These are phyloP conservation scores for Conistra vaccinii DNA, from an alignment of 2,888 invertebrate species.

Conservation along the genomic window DNA sequence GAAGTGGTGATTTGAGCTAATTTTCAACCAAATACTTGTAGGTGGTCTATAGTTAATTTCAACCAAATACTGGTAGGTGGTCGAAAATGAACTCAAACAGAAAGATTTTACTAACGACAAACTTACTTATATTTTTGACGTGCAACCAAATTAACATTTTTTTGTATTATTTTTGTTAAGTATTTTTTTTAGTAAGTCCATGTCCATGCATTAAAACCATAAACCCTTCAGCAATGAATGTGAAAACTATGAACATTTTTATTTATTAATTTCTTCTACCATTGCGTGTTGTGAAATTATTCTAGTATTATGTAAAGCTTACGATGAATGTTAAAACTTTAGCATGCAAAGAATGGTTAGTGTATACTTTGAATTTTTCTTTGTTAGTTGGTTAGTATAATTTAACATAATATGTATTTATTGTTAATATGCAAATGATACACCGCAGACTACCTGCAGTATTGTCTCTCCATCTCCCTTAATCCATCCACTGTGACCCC, in stretches of 20 bases:
- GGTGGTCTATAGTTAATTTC: not conserved
- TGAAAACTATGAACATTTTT: not conserved
- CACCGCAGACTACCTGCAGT: no score
- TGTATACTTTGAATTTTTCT: constrained; percentile 15
- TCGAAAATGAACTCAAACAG: not conserved
- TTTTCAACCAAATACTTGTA: not conserved
- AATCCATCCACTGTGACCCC: no score
- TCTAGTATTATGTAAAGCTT: constrained; percentile 18
- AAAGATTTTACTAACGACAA: not conserved
- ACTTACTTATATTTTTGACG: no score
- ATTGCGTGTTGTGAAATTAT: constrained; percentile 51
- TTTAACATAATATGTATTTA: no score
- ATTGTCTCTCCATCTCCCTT: no score
- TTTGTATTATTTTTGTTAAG: not conserved
- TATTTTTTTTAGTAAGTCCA: not conserved
- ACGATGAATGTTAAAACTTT: not conserved
- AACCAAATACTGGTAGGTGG: no score
- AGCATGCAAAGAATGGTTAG: constrained; percentile 27
- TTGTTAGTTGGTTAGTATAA: not conserved
- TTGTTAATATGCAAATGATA: no score
- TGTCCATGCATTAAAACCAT: not conserved
- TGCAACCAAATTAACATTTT: not conserved
- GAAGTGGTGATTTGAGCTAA: no score
- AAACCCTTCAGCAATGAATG: not conserved
- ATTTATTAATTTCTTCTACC: constrained; percentile 6